Percentiles rank a stretch among this genome's conserved stretches.
Evolutionary conservation across 1,140 invertebrate species (phyloP).

Genomic region (Diorhabda carinulata): DNA sequence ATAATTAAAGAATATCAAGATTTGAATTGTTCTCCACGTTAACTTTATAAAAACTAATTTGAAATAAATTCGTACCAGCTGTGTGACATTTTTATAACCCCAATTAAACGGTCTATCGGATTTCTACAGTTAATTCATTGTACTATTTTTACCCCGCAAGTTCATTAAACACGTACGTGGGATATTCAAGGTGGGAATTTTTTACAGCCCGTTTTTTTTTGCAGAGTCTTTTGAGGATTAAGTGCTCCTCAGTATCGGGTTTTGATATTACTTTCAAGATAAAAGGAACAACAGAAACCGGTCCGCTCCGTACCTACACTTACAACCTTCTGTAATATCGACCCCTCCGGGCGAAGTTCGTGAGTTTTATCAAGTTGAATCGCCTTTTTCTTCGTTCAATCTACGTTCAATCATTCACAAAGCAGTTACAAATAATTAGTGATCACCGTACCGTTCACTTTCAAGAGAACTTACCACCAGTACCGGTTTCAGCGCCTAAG

Average conservation of each 20-base stretch:
- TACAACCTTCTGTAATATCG: neutral
- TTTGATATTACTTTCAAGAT: slow-evolving; percentile 3
- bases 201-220: neutral
- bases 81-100: no score
- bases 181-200: neutral
- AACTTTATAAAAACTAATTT: no score
- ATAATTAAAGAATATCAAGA: no score
- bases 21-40: no score
- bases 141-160: neutral
- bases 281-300: slow-evolving; percentile 2
- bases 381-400: neutral
- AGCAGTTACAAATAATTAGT: slow-evolving; percentile 2
- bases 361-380: neutral
- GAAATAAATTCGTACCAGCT: no score
- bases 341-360: neutral
- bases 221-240: neutral
- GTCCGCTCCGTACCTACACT: neutral
- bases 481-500: neutral
- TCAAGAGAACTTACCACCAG: neutral
- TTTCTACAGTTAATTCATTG: neutral
- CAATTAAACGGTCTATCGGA: neutral
- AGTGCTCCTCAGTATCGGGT: neutral
- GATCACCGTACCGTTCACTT: neutral
- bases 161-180: neutral
- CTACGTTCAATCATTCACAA: neutral